Base-by-base conservation (phyloP, 2,113 vertebrate genomes). In the Caracal caracal region DNA sequence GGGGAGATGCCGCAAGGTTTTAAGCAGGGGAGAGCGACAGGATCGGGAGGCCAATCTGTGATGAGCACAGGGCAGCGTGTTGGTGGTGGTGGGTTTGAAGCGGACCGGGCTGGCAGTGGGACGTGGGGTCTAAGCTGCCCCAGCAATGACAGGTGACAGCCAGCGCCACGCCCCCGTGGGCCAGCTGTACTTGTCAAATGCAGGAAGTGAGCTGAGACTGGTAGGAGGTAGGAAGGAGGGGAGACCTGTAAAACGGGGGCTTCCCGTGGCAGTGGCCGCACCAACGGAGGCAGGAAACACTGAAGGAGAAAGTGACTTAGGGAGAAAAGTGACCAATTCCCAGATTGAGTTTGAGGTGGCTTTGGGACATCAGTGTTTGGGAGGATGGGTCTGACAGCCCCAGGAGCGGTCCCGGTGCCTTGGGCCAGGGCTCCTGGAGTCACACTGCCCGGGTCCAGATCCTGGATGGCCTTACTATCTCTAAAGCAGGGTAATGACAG, bases 371-470 rank as follows among this genome's bases (percentile, higher is more conserved):
- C 1, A 19, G 24, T 51, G 35, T 56, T 13, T 43, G 40, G 20
- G 24, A 3, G 15, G 30, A 40, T 10, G 12, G 22, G 33, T 17
- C 37, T 26, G 22, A 47, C 0, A 4, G 53, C 49, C 12, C 65
- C 28, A 3, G 12, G 53, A 71, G 63, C n/a, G 53, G 30, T 6
- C 4, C 5, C 8, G n/a, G 61, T 5, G 35, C n/a, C 0, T 0
- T 0, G 19, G 2, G 10, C 40, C 2, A 9, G 2, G 26, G 13
- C 71, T 10, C 37, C 61, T n/a, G 63, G 76, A 59, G 51, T 13
- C 30, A 20, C 35, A 3, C 47, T 15, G 61, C 35, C 73, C 59
- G 17, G 2, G 6, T 43, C 88, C 33, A 15, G 5, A 4, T 56
- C 11, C 43, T 6, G 12, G 19, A 7, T 4, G 63, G 19, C 65